Evolutionary conservation across 2,113 vertebrate genomes (phyloP).

Genomic region (Anhinga anhinga): DNA sequence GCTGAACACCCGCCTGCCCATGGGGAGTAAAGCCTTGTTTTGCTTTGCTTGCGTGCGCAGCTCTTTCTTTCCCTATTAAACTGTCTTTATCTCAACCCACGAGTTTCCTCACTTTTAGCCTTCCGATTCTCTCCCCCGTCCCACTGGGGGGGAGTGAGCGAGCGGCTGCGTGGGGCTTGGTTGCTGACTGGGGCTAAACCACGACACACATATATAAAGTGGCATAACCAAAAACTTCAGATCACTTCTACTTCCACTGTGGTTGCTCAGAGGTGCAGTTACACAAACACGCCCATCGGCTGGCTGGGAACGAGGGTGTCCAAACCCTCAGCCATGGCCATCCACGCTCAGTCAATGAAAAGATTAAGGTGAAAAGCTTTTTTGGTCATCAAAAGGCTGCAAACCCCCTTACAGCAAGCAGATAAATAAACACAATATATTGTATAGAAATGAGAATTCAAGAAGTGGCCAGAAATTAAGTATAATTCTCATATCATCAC

Average conservation of each 20-base stretch:
- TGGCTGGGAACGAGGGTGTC: neutral
- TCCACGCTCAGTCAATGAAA: neutral
- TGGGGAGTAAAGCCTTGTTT: no score
- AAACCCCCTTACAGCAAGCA: neutral
- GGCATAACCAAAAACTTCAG: neutral
- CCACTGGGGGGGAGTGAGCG: no score
- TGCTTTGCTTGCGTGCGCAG: no score
- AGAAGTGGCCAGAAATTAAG: neutral
- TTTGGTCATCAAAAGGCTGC: neutral
- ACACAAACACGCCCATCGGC: neutral
- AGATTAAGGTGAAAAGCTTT: neutral
- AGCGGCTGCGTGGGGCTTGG: no score
- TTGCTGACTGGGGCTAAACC: no score
- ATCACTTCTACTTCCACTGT: neutral
- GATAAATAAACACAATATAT: neutral
- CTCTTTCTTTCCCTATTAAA: no score
- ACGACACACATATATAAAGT: neutral
- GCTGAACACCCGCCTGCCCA: no score
- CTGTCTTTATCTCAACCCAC: no score
- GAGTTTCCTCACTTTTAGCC: no score
- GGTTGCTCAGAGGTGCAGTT: neutral
- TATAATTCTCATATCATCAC: neutral
- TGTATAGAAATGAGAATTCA: neutral
- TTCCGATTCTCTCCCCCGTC: no score
- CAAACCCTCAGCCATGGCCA: no score